Evolutionary conservation across 1,140 invertebrate genomes (phyloP).

Genomic region (Lasioglossum baleicum): DNA sequence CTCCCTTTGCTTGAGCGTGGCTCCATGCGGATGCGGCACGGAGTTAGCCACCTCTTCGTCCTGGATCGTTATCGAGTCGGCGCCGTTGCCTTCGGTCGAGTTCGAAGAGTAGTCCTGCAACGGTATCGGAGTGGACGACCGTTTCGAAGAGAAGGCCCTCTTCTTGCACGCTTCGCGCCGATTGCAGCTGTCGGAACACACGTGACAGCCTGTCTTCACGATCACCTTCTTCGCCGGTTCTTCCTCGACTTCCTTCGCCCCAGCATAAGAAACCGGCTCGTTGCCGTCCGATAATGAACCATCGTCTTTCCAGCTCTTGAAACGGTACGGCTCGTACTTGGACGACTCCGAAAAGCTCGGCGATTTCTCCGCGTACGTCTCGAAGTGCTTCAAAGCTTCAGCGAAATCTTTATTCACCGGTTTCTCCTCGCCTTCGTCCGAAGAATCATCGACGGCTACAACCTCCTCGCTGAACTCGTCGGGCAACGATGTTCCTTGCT

Average conservation of each 20-base stretch:
- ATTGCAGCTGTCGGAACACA: constrained; percentile 65
- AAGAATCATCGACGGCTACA: constrained; percentile 20
- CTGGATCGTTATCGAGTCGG: constrained; percentile 24
- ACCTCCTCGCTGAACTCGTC: constrained; percentile 45
- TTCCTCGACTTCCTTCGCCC: constrained; percentile 68
- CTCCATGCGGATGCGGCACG: constrained; percentile 59
- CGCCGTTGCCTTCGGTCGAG: constrained; percentile 20
- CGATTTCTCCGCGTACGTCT: constrained; percentile 48
- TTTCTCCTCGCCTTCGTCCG: constrained; percentile 47
- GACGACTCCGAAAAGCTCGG: constrained; percentile 37
- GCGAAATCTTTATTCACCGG: constrained; percentile 57
- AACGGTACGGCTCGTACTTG: constrained; percentile 56
- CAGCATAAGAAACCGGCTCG: constrained; percentile 58
- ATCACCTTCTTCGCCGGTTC: constrained; percentile 72
- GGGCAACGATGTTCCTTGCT: constrained; percentile 47
- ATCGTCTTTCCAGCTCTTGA: constrained; percentile 59
- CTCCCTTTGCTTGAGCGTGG: constrained; percentile 61
- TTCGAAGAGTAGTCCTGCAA: constrained; percentile 38
- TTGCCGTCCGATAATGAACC: constrained; percentile 10
- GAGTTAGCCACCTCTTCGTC: constrained; percentile 40
- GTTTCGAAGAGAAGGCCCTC: constrained; percentile 16
- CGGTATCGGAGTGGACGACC: constrained; percentile 44
- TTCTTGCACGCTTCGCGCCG: constrained; percentile 61
- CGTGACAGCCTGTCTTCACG: constrained; percentile 67
- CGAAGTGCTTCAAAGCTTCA: constrained; percentile 68